Evolutionary conservation across 2,888 invertebrate species (phyloP), one percentile per base, ranked within the genome.

Genomic region (Lampropteryx suffumata): DNA sequence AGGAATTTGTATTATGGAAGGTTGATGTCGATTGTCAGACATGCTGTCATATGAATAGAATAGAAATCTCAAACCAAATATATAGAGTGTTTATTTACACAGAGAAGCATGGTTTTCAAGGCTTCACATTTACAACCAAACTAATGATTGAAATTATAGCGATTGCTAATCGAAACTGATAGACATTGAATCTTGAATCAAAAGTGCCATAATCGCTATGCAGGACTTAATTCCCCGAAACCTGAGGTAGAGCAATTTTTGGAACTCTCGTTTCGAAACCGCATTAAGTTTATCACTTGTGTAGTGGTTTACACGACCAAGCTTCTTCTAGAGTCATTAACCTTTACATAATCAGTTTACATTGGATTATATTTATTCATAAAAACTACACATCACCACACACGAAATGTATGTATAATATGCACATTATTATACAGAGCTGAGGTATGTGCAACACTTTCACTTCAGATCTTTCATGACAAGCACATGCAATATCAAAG

Each of bases 281-380:
- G 10, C 24, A 29, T 44, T 40, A 39, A 24, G 24, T 24, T 24
- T 24, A 50, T 28, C 24, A 44, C 28, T 58, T 57, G 62, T 61
- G 62, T 65, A 65, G 24, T 24, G 1, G 24, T 24, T 24, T 24
- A 24, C 24, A 17, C 4, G 70, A 63, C 66, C 37, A 50, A 46
- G 26, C 28, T 28, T 27, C 8, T 24, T 47, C 65, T 65, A 65
- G 63, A 65, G 73, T 71, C 73, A 67, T 69, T 73, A 69, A 73
- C 73, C 71, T 69, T 62, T 67, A 72, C 68, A 71, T 35, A 71
- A 70, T 67, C 62, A 62, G 73, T 69, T 68, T 71, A 66, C 65
- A 68, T 68, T 71, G 67, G 59, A 37, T 27, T 49, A 42, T 27
- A 42, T 42, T 53, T 50, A 69, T 65, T 71, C 67, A 67, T 66